Evolutionary conservation across 92 coral and sea anemone species (phyloP), one percentile per base, ranked within the genome.

Genomic region (Bergia puertoricense): DNA sequence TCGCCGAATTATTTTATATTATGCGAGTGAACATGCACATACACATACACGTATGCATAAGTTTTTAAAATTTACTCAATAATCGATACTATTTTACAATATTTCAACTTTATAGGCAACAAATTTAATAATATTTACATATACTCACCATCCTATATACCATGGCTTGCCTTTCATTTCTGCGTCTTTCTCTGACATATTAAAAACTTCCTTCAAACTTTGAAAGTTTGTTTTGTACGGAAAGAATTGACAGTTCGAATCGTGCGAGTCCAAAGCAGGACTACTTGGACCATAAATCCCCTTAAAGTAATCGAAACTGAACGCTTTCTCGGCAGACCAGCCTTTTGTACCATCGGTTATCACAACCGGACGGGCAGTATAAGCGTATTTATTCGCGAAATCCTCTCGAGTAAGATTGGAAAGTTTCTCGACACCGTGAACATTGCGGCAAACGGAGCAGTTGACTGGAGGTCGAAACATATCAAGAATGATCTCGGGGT

Each of bases 401-500:
- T 92, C 97, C 22, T 94, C 89, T 30, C 67, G 93, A 9, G 94
- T 90, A 36, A 97, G 79, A 23, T 81, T 67, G 2, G 94, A 86
- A 43, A 95, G 97, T 42, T 91, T 85, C 50, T 97, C 99, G 36
- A 97, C 94, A 1, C 86, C 65, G 41, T 92, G 92, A 44, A 97
- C 93, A 59, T 92, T 88, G 80, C 90, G 90, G 57, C 99, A 97
- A n/a, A 94, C 23, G 37, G 89, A 77, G 43, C 99, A 97, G 88
- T 97, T 84, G 6, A 97, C 98, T n/a, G 99, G 99, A 3, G 99
- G 99, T 1, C 99, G 93, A 88, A 97, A 97, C 81, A 95, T 80
- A 75, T 97, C 98, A 86, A 97, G 92, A 82, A 93, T 77, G 37
- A 92, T 44, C 77, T 97, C 99, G 14, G 95, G 93, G 62, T 87